phyloP scores from a whole-genome alignment of 2,113 vertebrate genomes.

The Peromyscus polionotus region DNA sequence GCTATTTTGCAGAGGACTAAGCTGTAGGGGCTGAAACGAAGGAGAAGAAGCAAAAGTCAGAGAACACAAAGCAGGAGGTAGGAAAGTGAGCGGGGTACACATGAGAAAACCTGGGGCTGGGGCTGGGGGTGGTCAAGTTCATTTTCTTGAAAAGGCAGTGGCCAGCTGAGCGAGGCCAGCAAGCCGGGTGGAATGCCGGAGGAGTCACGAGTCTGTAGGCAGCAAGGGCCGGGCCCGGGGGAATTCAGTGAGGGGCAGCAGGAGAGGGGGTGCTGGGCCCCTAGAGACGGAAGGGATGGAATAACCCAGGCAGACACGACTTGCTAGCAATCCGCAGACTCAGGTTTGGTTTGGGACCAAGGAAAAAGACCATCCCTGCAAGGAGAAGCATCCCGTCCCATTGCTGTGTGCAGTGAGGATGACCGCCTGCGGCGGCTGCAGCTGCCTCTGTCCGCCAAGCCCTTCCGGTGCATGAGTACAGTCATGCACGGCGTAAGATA shows the following conservation, averaged over 20 bases:
- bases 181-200: background rate
- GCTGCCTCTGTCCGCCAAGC: no score
- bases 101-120: background rate
- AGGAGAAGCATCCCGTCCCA: background rate
- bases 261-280: background rate
- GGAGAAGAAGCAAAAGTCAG: background rate
- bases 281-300: background rate
- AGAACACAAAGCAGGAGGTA: background rate
- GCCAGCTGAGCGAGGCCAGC: background rate
- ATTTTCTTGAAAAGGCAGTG: background rate
- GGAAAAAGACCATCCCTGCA: background rate
- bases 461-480: background rate
- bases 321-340: background rate
- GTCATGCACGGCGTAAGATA: background rate
- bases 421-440: rapidly evolving
- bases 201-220: background rate
- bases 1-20: background rate
- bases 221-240: background rate
- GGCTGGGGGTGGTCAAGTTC: background rate
- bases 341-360: background rate
- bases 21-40: background rate
- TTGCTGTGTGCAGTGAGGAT: background rate
- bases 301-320: background rate
- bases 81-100: background rate
- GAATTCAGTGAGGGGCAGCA: background rate